Base-by-base conservation (phyloP, 2,888 invertebrate genomes). In the Caenorhabditis sp. region DNA sequence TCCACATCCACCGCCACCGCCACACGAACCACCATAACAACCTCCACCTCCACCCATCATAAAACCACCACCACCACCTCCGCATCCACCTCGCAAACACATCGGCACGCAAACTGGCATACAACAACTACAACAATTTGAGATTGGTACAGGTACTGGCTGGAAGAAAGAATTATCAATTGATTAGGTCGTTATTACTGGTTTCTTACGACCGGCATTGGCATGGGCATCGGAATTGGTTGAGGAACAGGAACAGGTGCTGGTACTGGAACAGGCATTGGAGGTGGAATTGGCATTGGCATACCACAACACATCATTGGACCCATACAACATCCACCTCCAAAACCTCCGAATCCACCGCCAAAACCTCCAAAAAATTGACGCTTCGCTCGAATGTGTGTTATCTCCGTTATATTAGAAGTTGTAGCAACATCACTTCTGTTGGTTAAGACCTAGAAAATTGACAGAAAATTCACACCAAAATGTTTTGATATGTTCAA, bases 31-130 rank as follows among this genome's bases (percentile, higher is more conserved):
- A 31, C 79, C 67, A 27, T 70, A 65, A 43, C 64, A 67, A 58
- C 74, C 68, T 24, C 62, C 66, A 0, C 76, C 70, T 51, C 66
- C 63, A 60, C 77, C 43, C 17, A 10, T 17, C 43, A 43, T 43
- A 67, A 14, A 62, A 62, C 27, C 68, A 58, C 57, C 55, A 23
- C 27, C 21, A 21, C 58, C 61, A 19, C 61, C 61, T 14, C 61
- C 61, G n/a, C 61, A 49, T 21, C 61, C 61, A 24, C 50, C 71
- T 77, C 80, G 64, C 81, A 81, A 76, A 61, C 83, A 83, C 65
- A 79, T 72, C 14, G 81, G 79, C 72, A 81, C 73, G 60, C 83
- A 83, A 36, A 81, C 77, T n/a, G 83, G 83, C 67, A 81, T 73
- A 58, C 83, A 83, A 60, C 81, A 82, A 21, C 82, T 76, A 66